Conservation (phyloP, 2,888 invertebrate species). For the Dione vanillae region DNA sequence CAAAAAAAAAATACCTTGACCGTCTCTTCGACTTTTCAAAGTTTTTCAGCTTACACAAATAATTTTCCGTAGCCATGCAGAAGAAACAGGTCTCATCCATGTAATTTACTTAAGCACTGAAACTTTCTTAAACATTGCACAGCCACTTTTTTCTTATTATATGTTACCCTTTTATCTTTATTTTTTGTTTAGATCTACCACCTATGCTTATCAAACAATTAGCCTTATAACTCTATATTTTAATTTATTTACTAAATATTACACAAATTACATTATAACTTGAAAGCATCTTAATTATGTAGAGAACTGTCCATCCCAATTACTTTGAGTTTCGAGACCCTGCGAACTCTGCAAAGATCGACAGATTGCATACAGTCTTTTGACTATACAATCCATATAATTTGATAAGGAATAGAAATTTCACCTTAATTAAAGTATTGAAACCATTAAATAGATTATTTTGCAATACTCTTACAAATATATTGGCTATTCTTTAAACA, state of each 20-base stretch:
- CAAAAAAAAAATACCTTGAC: too few relatives aligned
- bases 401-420: slow-evolving; percentile 11
- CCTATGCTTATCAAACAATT: too few relatives aligned
- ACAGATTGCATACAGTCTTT: slow-evolving; percentile 27
- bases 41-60: too few relatives aligned
- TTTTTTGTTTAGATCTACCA: too few relatives aligned
- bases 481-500: neutral
- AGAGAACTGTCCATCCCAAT: slow-evolving; percentile 19
- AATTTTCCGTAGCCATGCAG: too few relatives aligned
- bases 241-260: neutral
- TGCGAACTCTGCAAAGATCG: slow-evolving; percentile 19
- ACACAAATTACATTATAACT: slow-evolving; percentile 1
- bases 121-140: too few relatives aligned
- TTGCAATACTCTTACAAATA: neutral
- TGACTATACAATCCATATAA: slow-evolving; percentile 6
- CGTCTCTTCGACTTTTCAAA: too few relatives aligned
- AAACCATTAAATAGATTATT: slow-evolving; percentile 6
- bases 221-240: neutral
- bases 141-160: too few relatives aligned
- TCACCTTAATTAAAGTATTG: slow-evolving; percentile 9
- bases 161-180: too few relatives aligned
- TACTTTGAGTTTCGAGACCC: slow-evolving; percentile 1
- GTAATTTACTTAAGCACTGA: too few relatives aligned
- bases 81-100: too few relatives aligned
- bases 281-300: slow-evolving; percentile 1